A percentile compares a stretch with the other conserved stretches of the same genome.
Evolutionary conservation across 2,113 vertebrate genomes (phyloP).

Genomic region (Leptodactylus fuscus): DNA sequence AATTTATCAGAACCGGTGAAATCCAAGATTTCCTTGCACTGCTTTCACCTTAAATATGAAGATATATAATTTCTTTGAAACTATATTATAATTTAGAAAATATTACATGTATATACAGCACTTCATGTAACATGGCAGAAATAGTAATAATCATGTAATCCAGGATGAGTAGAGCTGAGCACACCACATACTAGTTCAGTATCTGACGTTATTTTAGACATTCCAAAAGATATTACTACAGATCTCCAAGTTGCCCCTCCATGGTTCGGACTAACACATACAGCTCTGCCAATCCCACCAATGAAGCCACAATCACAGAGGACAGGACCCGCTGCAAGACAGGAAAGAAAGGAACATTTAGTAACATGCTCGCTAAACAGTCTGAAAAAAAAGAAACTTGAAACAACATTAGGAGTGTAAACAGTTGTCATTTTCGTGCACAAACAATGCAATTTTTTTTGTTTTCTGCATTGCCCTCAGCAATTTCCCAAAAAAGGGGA

Average conservation of each 20-base stretch:
- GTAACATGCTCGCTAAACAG: neutral
- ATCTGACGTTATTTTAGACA: neutral
- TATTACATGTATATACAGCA: too few species aligned
- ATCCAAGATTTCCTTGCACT: too few species aligned
- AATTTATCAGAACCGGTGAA: too few species aligned
- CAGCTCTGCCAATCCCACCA: constrained; percentile 94
- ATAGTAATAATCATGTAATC: neutral
- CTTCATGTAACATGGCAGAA: neutral
- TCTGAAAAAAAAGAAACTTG: too few species aligned
- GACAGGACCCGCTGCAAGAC: constrained; percentile 80
- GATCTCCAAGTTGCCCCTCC: constrained; percentile 91
- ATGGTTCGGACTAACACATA: constrained; percentile 92
- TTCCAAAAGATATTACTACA: constrained; percentile 66
- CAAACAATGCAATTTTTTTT: too few species aligned
- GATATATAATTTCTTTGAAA: too few species aligned
- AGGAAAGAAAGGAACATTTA: constrained; percentile 24
- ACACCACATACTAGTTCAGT: neutral
- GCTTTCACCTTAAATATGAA: too few species aligned
- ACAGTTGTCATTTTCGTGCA: too few species aligned
- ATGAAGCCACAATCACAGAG: constrained; percentile 89
- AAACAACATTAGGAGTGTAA: too few species aligned
- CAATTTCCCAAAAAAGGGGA: too few species aligned
- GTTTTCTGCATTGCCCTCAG: too few species aligned
- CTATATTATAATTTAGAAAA: too few species aligned
- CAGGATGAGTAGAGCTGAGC: neutral